Conservation (phyloP, 1,140 invertebrate species). For the Mactra quadrangularis region DNA sequence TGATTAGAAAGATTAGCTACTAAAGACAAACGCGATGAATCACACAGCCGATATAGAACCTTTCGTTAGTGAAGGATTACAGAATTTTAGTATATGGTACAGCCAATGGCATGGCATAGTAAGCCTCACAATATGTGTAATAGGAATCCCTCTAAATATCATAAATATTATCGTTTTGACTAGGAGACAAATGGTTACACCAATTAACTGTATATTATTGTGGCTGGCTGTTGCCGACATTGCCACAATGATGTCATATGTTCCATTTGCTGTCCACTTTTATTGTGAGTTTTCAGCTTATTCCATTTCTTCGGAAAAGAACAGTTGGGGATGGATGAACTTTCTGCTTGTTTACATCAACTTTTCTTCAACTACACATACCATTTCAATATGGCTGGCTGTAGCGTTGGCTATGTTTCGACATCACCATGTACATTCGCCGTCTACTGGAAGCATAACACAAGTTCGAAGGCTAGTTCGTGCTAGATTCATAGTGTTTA, state of each 20-base stretch:
- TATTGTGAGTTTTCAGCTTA: conserved; percentile 69
- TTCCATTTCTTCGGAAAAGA: conserved; percentile 57
- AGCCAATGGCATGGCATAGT: conserved; percentile 88
- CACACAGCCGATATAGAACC: background rate
- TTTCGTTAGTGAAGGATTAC: conserved; percentile 62
- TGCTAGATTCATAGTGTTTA: conserved; percentile 89
- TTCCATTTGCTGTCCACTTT: conserved; percentile 91
- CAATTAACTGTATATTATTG: conserved; percentile 94
- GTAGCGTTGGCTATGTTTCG: conserved; percentile 96
- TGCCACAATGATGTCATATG: conserved; percentile 94
- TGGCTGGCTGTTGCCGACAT: conserved; percentile 92
- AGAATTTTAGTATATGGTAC: conserved; percentile 78
- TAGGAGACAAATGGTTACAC: conserved; percentile 91
- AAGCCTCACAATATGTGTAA: conserved; percentile 91
- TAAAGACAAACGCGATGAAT: too few species aligned
- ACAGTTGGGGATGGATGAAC: conserved; percentile 74
- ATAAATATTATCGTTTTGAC: conserved; percentile 95
- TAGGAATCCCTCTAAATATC: conserved; percentile 94
- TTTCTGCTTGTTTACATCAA: conserved; percentile 84
- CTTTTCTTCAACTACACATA: conserved; percentile 92
- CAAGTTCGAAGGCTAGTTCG: conserved; percentile 86
- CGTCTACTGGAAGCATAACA: conserved; percentile 87
- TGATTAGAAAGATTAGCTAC: too few species aligned
- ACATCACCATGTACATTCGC: conserved; percentile 91
- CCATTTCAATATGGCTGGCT: conserved; percentile 96